Conservation (phyloP, 2,113 vertebrate species). For the Eira barbara region DNA sequence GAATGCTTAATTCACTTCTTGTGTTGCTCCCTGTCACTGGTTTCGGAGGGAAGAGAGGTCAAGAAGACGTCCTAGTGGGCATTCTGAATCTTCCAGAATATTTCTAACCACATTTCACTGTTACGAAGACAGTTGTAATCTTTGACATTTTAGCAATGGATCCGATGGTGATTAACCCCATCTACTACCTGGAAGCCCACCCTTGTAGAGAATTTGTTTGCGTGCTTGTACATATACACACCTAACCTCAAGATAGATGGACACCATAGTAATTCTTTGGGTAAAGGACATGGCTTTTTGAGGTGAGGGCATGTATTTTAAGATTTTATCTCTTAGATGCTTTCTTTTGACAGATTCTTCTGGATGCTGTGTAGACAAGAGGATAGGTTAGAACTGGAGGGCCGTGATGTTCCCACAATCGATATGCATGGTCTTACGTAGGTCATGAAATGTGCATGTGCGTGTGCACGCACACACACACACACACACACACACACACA, state of each 20-base stretch:
- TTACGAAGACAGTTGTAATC: not conserved
- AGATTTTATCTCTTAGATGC: not conserved
- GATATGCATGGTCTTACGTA: not conserved
- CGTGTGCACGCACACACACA: fast-evolving
- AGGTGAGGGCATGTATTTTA: not conserved
- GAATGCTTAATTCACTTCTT: not conserved
- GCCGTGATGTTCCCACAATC: not conserved
- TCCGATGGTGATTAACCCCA: not conserved
- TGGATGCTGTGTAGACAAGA: not conserved
- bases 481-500: too few relatives aligned
- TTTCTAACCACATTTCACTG: not conserved
- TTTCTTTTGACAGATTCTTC: not conserved
- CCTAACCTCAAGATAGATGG: not conserved
- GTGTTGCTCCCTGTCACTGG: not conserved
- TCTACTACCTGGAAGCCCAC: not conserved
- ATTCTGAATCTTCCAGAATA: not conserved
- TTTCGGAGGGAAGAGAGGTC: not conserved
- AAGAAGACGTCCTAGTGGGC: not conserved
- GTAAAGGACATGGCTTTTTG: not conserved
- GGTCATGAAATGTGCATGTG: not conserved
- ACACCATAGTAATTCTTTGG: not conserved
- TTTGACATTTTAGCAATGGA: not conserved
- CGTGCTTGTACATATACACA: not conserved
- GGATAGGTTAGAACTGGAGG: not conserved
- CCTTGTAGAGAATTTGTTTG: not conserved